These are phyloP conservation scores for Lamellibrachia columna DNA, from an alignment of 2,888 invertebrate species.

Conservation along the genomic window DNA sequence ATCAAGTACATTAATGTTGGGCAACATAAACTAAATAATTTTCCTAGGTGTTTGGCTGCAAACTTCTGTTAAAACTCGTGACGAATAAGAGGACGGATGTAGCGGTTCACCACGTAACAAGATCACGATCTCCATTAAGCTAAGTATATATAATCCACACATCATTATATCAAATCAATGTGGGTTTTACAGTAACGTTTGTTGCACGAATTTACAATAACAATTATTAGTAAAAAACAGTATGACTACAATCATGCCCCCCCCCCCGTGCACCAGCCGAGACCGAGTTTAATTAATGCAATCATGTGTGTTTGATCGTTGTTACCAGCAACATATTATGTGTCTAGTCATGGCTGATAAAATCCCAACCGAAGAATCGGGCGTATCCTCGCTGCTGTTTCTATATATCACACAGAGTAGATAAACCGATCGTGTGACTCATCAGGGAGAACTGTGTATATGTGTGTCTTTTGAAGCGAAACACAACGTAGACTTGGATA, in stretches of 20 bases:
- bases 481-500: not conserved
- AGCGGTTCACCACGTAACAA: too few species aligned
- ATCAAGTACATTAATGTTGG: too few species aligned
- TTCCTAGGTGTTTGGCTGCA: too few species aligned
- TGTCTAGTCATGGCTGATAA: not conserved
- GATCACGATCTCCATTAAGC: too few species aligned
- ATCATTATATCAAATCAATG: not conserved
- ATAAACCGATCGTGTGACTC: not conserved
- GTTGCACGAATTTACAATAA: too few species aligned
- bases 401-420: not conserved
- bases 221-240: not conserved
- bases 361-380: not conserved
- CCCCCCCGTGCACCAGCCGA: not conserved
- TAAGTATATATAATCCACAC: too few species aligned
- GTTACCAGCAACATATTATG: not conserved
- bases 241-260: not conserved
- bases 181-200: not conserved
- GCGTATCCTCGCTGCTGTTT: not conserved
- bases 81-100: too few species aligned
- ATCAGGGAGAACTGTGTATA: not conserved
- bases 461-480: not conserved
- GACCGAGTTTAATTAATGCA: not conserved
- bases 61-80: too few species aligned
- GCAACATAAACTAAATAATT: too few species aligned
- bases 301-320: not conserved